A percentile compares a stretch with the other conserved stretches of the same genome.
Evolutionary conservation across 2,113 vertebrate species (phyloP).

Genomic region (Eulacestoma nigropectus): DNA sequence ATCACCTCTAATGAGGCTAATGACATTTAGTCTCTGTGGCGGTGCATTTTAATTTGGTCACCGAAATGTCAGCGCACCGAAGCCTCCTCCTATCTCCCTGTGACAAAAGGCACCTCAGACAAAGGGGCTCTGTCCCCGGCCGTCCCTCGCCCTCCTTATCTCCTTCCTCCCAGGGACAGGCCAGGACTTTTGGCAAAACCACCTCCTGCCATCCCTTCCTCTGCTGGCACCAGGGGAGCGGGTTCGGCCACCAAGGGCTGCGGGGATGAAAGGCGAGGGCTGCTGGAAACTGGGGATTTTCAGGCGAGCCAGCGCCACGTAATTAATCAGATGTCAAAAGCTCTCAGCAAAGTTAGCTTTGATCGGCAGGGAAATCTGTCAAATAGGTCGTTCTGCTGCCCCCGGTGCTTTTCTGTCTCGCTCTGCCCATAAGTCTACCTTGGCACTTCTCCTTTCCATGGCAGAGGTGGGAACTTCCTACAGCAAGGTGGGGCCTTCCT

Average conservation of each 20-base stretch:
- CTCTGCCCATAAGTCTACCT: neutral
- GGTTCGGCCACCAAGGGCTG: neutral
- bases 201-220: neutral
- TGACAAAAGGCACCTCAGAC: conserved; percentile 50
- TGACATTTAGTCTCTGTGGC: conserved; percentile 74
- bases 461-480: neutral
- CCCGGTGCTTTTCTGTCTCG: neutral
- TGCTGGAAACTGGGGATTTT: neutral
- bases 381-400: neutral
- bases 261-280: neutral
- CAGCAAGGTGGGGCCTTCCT: neutral
- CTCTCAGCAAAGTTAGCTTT: conserved; percentile 15
- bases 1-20: conserved; percentile 75
- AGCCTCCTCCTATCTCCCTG: conserved; percentile 60
- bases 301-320: neutral
- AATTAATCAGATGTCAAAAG: conserved; percentile 51
- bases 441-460: neutral
- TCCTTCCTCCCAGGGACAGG: neutral
- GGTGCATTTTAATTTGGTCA: conserved; percentile 73
- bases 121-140: conserved; percentile 20
- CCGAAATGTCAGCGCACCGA: conserved; percentile 69
- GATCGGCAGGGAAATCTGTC: neutral
- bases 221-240: neutral
- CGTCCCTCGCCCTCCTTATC: conserved; percentile 49
- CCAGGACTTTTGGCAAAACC: neutral